Percentiles rank a stretch among this genome's conserved stretches.
phyloP scores from a whole-genome alignment of 2,113 vertebrate species.

The Caracal caracal region DNA sequence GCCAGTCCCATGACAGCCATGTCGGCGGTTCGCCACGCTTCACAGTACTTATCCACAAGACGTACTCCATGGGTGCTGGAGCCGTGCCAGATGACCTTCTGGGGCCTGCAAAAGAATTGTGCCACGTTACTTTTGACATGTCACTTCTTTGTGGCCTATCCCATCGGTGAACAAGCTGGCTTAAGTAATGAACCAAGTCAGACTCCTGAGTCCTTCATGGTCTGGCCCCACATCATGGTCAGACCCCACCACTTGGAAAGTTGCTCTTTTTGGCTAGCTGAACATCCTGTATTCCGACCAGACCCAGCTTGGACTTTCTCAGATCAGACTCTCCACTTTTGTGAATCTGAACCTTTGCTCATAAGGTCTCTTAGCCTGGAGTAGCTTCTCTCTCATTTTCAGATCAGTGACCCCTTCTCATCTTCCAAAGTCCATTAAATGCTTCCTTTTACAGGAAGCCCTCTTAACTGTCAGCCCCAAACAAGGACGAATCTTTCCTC shows the following conservation, averaged over 20 bases:
- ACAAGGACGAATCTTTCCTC: background rate
- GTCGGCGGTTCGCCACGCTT: constrained; percentile 92
- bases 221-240: background rate
- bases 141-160: background rate
- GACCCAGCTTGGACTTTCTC: background rate
- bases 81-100: constrained; percentile 96
- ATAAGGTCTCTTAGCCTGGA: background rate
- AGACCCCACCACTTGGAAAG: background rate
- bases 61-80: constrained; percentile 89
- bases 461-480: background rate
- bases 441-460: background rate
- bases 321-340: background rate
- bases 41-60: constrained; percentile 92
- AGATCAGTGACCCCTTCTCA: background rate
- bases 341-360: background rate
- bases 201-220: background rate
- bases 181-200: background rate
- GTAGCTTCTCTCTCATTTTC: background rate
- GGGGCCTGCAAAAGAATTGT: constrained; percentile 88
- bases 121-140: constrained; percentile 64
- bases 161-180: background rate
- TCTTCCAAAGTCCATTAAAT: constrained; percentile 13
- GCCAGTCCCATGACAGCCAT: constrained; percentile 91
- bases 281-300: background rate
- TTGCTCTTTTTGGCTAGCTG: background rate